phyloP scores from a whole-genome alignment of 92 coral and sea anemone species.

The Isaurus tuberculatus region DNA sequence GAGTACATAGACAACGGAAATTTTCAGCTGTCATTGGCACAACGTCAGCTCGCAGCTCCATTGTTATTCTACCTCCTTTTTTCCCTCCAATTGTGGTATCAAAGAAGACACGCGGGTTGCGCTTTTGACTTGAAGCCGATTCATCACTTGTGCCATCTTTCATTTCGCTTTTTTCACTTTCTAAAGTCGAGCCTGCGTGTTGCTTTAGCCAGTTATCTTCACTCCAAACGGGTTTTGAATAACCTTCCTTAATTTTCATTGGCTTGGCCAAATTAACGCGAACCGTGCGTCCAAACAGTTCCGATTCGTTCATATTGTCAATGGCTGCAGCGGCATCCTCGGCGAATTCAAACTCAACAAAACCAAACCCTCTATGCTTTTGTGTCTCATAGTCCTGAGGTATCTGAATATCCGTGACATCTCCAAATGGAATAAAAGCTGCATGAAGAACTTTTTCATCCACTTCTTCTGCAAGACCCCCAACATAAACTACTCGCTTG shows the following conservation, averaged over 20 bases:
- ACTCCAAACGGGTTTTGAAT: constrained; percentile 98
- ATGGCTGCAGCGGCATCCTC: constrained; percentile 99
- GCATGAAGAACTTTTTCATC: constrained; percentile 99
- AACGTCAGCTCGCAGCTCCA: constrained; percentile 93
- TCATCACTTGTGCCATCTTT: constrained; percentile 64
- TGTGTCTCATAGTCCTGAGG: constrained; percentile 94
- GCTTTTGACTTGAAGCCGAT: constrained; percentile 65
- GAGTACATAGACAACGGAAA: constrained; percentile 96
- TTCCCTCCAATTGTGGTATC: constrained; percentile 85
- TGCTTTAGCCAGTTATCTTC: constrained; percentile 96
- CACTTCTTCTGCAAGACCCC: constrained; percentile 99
- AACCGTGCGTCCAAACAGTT: constrained; percentile 94
- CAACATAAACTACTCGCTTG: constrained; percentile 98
- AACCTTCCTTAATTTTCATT: constrained; percentile 97
- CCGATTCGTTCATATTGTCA: constrained; percentile 99
- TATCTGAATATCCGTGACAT: constrained; percentile 98
- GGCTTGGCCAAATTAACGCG: constrained; percentile 97
- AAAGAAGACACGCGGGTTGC: constrained; percentile 90
- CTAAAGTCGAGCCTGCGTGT: constrained; percentile 88
- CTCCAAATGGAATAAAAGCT: constrained; percentile 98
- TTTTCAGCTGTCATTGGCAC: constrained; percentile 99
- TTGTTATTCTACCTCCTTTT: constrained; percentile 80
- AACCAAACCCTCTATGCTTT: constrained; percentile 97
- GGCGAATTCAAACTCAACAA: constrained; percentile 97
- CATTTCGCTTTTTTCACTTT: constrained; percentile 65